phyloP scores from a whole-genome alignment of 2,797 vertebrate genomes.

The Sebastes nivosus region DNA sequence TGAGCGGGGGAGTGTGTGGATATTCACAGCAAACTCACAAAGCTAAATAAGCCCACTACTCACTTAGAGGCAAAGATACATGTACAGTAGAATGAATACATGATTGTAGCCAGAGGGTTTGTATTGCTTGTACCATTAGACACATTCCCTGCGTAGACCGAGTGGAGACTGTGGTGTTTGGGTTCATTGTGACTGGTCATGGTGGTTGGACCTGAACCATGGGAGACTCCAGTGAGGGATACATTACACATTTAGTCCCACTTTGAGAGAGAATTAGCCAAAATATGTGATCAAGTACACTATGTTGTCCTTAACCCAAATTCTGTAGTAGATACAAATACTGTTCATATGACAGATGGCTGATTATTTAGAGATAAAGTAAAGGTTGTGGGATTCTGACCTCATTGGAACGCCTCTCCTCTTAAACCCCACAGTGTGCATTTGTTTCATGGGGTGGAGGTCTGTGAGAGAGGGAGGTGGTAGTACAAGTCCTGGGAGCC shows the following conservation, averaged over 20 bases:
- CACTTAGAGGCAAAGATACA: slow-evolving; percentile 25
- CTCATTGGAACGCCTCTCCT: slow-evolving; percentile 14
- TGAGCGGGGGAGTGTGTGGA: slow-evolving; percentile 49
- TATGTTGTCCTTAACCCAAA: neutral
- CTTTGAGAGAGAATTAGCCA: slow-evolving; percentile 5
- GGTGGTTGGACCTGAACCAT: neutral
- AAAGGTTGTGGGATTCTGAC: slow-evolving; percentile 54
- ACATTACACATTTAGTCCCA: slow-evolving; percentile 4
- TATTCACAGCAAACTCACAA: slow-evolving; percentile 71
- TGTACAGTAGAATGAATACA: slow-evolving; percentile 33
- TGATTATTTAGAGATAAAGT: slow-evolving; percentile 19
- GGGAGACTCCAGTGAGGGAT: slow-evolving; percentile 1
- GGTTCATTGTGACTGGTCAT: slow-evolving; percentile 12
- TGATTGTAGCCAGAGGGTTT: slow-evolving; percentile 4
- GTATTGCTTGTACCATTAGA: neutral
- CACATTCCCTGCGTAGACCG: slow-evolving; percentile 15
- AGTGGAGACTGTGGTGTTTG: slow-evolving; percentile 24
- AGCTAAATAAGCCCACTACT: slow-evolving; percentile 56
- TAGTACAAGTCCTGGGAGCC: slow-evolving; percentile 36
- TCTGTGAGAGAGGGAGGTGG: slow-evolving; percentile 31
- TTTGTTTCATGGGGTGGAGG: slow-evolving; percentile 37
- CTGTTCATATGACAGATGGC: slow-evolving; percentile 25
- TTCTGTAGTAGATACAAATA: slow-evolving; percentile 4
- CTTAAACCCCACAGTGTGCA: slow-evolving; percentile 27
- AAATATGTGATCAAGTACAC: slow-evolving; percentile 19